Evolutionary conservation across 2,113 vertebrate genomes (phyloP).

Genomic region (Ancistrus triradiatus): DNA sequence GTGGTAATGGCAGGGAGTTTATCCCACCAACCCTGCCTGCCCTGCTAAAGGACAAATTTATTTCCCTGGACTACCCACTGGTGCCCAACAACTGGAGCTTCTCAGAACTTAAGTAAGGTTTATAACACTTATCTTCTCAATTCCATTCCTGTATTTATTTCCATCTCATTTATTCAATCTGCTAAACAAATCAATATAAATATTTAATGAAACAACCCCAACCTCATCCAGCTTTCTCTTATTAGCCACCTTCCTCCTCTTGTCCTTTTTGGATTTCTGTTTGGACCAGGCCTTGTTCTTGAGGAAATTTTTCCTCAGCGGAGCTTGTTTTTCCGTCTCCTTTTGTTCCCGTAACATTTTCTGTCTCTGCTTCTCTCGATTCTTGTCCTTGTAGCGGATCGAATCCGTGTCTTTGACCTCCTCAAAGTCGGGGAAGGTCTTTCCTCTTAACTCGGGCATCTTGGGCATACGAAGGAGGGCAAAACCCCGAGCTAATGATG

Average conservation of each 20-base stretch:
- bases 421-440: constrained; percentile 75
- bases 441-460: constrained; percentile 91
- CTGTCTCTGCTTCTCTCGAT: constrained; percentile 82
- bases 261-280: constrained; percentile 86
- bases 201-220: constrained; percentile 1
- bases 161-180: no score
- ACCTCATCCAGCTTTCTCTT: constrained; percentile 84
- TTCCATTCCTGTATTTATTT: no score
- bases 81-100: no score
- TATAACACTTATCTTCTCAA: no score
- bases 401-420: constrained; percentile 76
- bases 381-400: constrained; percentile 91
- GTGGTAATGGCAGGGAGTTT: no score
- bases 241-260: constrained; percentile 70
- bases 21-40: no score
- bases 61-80: no score
- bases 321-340: constrained; percentile 45
- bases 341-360: constrained; percentile 73
- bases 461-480: constrained; percentile 86
- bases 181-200: no score
- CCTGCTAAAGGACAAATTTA: no score
- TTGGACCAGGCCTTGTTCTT: constrained; percentile 92
- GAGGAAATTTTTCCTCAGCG: constrained; percentile 59
- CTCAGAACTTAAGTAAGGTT: no score
- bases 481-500: constrained; percentile 80